Evolutionary conservation across 1,140 invertebrate genomes (phyloP), one percentile per base, ranked within the genome.

Genomic region (Popillia japonica): DNA sequence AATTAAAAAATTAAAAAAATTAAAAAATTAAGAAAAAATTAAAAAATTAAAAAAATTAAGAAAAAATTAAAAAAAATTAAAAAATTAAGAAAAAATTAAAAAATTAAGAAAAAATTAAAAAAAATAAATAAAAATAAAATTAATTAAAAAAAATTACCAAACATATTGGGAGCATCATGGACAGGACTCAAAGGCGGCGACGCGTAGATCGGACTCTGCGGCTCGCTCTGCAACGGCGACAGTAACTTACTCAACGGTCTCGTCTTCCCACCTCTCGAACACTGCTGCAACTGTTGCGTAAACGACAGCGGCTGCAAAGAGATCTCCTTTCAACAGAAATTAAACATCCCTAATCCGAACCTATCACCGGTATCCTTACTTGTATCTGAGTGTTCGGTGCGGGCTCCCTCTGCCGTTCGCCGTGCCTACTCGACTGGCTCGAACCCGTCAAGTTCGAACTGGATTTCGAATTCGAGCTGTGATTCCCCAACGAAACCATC

Each of bases 221-320:
- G 93, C 82, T 94, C 93, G 83, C 92, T 93, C 79, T 94, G 91
- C 27, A 94, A 88, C 9, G 93, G 93, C 64, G 90, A 91, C n/a
- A 94, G 86, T 34, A 93, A 84, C 86, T 90, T 90, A 79, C 89
- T 90, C 27, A 90, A 83, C 0, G 91, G 90, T 59, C 91, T 87
- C 64, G 88, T 91, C 78, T 91, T 91, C 2, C 88, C 89, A 61
- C 89, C 90, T 76, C 88, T 87, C 41, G 89, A 88, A 82, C 90
- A 91, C 80, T 91, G 90, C 78, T 95, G 93, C 11, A 95, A 85
- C 86, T 95, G 93, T 85, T 94, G 93, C 3, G 93, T 95, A 83
- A 95, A 95, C 10, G 93, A 90, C 79, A 92, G 87, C 8, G 90
- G 89, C 87, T 90, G 82, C 55, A 87, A 74, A 40, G 41, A 74